phyloP scores from a whole-genome alignment of 1,140 invertebrate species.

The Bicyclus anynana region DNA sequence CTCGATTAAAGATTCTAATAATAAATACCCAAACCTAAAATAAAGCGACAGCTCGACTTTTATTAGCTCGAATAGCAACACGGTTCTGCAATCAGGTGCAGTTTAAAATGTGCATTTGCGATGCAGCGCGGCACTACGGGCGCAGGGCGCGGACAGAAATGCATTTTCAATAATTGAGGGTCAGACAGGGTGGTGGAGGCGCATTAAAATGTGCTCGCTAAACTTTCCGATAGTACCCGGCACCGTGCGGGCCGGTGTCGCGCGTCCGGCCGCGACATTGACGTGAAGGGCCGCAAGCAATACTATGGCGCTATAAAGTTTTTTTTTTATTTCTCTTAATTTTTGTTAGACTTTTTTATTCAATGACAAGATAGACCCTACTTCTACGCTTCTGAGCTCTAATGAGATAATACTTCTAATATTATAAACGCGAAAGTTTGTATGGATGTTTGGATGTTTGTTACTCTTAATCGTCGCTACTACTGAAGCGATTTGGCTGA shows the following conservation, averaged over 20 bases:
- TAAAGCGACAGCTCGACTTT: slow-evolving; percentile 62
- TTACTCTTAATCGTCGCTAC: no score
- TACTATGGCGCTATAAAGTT: no score
- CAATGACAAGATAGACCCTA: no score
- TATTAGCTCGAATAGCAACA: slow-evolving; percentile 61
- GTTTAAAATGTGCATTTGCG: slow-evolving; percentile 76
- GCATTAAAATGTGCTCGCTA: slow-evolving; percentile 61
- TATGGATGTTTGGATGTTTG: no score
- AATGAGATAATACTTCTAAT: no score
- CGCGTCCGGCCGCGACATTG: background rate
- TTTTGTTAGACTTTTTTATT: no score
- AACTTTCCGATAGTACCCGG: slow-evolving; percentile 58
- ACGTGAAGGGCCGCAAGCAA: background rate
- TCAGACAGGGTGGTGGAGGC: slow-evolving; percentile 66
- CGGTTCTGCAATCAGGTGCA: slow-evolving; percentile 71
- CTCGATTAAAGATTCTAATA: slow-evolving; percentile 26
- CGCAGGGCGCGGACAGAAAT: slow-evolving; percentile 67
- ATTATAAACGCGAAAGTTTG: no score
- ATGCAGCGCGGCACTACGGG: slow-evolving; percentile 53
- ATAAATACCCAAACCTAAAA: slow-evolving; percentile 42
- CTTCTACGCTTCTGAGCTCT: no score
- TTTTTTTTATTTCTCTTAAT: no score
- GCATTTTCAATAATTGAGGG: slow-evolving; percentile 76
- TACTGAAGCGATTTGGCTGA: no score
- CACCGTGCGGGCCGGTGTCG: slow-evolving; percentile 9